Evolutionary conservation across 2,888 invertebrate species (phyloP).

Genomic region (Lepidonotus clava): DNA sequence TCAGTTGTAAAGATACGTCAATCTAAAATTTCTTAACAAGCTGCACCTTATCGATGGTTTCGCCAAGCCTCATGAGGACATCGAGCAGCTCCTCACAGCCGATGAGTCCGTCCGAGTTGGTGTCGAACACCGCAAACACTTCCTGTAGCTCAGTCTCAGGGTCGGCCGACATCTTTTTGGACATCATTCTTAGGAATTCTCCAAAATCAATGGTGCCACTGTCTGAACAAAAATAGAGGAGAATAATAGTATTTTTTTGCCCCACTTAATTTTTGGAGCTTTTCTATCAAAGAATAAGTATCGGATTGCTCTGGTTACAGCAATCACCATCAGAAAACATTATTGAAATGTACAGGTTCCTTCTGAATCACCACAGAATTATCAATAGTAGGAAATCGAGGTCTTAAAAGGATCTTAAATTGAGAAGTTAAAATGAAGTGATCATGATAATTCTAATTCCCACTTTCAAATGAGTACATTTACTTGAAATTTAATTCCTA

Average conservation of each 20-base stretch:
- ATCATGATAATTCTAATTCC: too few species aligned
- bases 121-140: conserved; percentile 76
- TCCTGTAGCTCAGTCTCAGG: conserved; percentile 75
- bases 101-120: conserved; percentile 75
- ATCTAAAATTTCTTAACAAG: background rate
- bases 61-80: conserved; percentile 72
- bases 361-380: too few species aligned
- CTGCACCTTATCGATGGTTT: conserved; percentile 70
- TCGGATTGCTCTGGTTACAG: too few species aligned
- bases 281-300: too few species aligned
- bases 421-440: too few species aligned
- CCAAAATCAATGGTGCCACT: conserved; percentile 77
- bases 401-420: too few species aligned
- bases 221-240: conserved; percentile 63
- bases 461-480: too few species aligned
- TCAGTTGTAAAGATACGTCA: background rate
- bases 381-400: too few species aligned
- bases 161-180: conserved; percentile 72
- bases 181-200: conserved; percentile 76
- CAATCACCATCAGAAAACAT: too few species aligned
- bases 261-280: background rate
- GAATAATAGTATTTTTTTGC: background rate
- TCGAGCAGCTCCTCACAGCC: conserved; percentile 72
- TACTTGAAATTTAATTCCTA: too few species aligned
- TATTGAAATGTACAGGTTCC: too few species aligned